Evolutionary conservation across 2,113 vertebrate species (phyloP), one percentile per base, ranked within the genome.

Genomic region (Oncorhynchus gorbuscha): DNA sequence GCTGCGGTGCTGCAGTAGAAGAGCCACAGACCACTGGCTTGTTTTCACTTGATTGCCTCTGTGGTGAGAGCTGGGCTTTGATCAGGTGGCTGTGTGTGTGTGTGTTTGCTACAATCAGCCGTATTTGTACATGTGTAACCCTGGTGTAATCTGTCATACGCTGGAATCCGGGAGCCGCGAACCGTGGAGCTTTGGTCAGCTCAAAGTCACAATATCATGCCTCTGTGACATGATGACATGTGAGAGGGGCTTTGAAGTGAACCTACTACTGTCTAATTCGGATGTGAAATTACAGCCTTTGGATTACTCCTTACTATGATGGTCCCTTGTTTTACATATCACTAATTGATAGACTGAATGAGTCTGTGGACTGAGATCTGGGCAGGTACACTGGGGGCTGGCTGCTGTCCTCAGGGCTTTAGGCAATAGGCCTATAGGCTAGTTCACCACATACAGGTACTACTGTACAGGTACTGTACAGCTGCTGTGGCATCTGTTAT

Each of bases 181-280:
- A 18, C 16, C 14, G 16, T 18, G 16, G 51, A 12, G 51, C 20
- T 58, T 58, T 45, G 26, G 65, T 78, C 58, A 35, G 67, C 61
- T 73, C 32, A 58, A 64, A 81, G 79, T 77, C 84, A 82, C 74
- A 82, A 79, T 80, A 83, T 67, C 35, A 73, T 22, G 48, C 28
- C 45, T 75, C 51, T 65, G 13, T 65, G 22, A 24, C 12, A 65
- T 22, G n/a, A 11, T 65, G 24, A 28, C 64, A 65, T 65, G 64
- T 13, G 22, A 65, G 22, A 13, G 64, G 62, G 13, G 51, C 51
- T 55, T 55, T 55, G 51, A 55, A 55, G 51, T 55, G 51, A 55
- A 55, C 51, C 51, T 14, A 55, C 51, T 55, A 16, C 51, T 55
- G 51, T 55, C 18, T 59, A 30, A 62, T 62, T 62, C 1, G 5